Evolutionary conservation across 2,797 vertebrate genomes (phyloP), one percentile per base, ranked within the genome.

Genomic region (Ceryle rudis): DNA sequence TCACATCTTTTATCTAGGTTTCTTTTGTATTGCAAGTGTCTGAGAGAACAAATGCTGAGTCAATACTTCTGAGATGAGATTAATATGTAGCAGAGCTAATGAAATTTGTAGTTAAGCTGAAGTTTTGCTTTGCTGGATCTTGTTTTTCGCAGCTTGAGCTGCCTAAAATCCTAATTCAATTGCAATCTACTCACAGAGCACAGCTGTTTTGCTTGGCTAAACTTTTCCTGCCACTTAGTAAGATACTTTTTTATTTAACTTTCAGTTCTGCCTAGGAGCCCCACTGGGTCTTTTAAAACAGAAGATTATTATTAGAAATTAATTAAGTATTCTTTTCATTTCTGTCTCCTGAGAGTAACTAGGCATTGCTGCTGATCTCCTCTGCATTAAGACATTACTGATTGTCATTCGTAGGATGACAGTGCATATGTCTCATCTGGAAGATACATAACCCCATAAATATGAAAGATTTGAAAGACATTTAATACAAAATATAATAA

Each of bases 241-340:
- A 28, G 71, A 83, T 64, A 89, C 37, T 96, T 97, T 97, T 94
- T 96, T 95, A 97, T 97, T 97, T 97, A 95, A 96, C 89, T 96
- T 97, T 94, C 89, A 91, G 75, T 82, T 97, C 85, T 95, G 89
- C 61, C 81, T 86, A 93, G 90, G 54, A 97, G 92, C 70, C 96
- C 95, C 96, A 94, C 41, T 51, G 90, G 91, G 82, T 93, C 79
- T 94, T 95, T 78, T 95, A 92, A 96, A 97, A 95, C 86, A 96
- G 86, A 96, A 95, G 86, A 96, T 96, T 97, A 97, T 96, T 97
- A 97, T 97, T 97, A 96, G 96, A 97, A 97, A 97, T 97, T 97
- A 97, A 97, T 97, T 97, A 97, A 96, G 82, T 95, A 97, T 96
- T 97, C 95, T 95, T 97, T 97, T 95, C 93, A 92, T 80, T 89